Base-by-base conservation (phyloP, 2,113 vertebrate genomes). In the Salvelinus namaycush region DNA sequence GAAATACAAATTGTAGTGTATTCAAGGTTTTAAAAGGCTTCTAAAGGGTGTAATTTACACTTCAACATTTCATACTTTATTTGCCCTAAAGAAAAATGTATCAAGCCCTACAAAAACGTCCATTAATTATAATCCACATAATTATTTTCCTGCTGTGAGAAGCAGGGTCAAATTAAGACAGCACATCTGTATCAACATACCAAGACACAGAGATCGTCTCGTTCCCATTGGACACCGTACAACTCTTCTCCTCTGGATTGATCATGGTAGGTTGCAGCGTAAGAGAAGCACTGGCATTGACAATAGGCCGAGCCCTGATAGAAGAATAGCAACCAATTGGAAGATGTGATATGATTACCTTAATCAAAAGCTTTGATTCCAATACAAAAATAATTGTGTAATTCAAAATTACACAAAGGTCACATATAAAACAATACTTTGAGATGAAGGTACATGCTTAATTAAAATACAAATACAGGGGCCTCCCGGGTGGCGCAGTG, bases 171-270 rank as follows among this genome's bases (percentile, higher is more conserved):
- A 44, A 44, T 44, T 44, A 44, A 12, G 57, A n/a, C 18, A n/a
- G 18, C 4, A 4, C 57, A 6, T 22, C 18, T 22, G 62, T 64
- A 66, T 14, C 27, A 22, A 70, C 93, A 72, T 90, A 97, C 96
- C 96, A 98, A 31, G 96, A 91, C 54, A 96, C 95, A 0, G 88
- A 86, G 18, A 84, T 86, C 12, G 62, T 89, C 62, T 87, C 77
- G 13, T 81, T 88, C 16, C 75, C 78, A 34, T 54, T 86, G 75
- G 22, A 66, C 59, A 93, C 79, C n/a, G 89, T 29, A 76, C 96
- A 98, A 7, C 83, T 88, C 73, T 93, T 95, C 81, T 97, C 96
- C 77, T 98, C 96, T 7, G 95, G 96, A 89, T 96, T 97, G 87
- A 98, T 95, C 95, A 97, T 96, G 75, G 93, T 87, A 0, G 96